Percentiles rank a stretch among this genome's conserved stretches.
phyloP scores from a whole-genome alignment of 2,797 vertebrate genomes.

The Rhynchotus rufescens region DNA sequence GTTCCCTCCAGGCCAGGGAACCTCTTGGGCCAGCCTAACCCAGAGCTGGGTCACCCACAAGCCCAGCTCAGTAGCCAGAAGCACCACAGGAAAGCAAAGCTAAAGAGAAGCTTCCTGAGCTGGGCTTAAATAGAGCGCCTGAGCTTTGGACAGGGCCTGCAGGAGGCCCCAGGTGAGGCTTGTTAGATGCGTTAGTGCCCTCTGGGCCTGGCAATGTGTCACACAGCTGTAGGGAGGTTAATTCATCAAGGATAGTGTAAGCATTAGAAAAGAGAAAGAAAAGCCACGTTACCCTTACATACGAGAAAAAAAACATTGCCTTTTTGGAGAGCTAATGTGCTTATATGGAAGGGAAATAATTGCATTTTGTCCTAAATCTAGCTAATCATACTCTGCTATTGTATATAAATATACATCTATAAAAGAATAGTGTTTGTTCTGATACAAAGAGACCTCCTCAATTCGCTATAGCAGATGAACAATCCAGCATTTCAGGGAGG shows the following conservation, averaged over 20 bases:
- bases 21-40: background rate
- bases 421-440: background rate
- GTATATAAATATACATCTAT: background rate
- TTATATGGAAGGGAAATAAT: background rate
- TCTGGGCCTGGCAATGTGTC: background rate
- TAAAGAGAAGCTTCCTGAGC: background rate
- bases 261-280: background rate
- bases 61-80: background rate
- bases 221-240: background rate
- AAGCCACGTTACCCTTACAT: background rate
- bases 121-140: background rate
- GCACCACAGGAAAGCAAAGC: too few species aligned
- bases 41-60: background rate
- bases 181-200: background rate
- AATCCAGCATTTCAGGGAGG: background rate
- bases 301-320: background rate
- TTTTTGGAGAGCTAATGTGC: background rate
- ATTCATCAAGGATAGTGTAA: background rate
- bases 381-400: background rate
- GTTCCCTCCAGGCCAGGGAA: background rate
- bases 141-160: too few species aligned
- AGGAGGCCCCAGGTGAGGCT: background rate
- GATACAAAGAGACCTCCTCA: background rate
- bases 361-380: background rate
- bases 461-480: background rate